Conservation (phyloP, 2,888 invertebrate genomes). For the Drosophila emarginata region DNA sequence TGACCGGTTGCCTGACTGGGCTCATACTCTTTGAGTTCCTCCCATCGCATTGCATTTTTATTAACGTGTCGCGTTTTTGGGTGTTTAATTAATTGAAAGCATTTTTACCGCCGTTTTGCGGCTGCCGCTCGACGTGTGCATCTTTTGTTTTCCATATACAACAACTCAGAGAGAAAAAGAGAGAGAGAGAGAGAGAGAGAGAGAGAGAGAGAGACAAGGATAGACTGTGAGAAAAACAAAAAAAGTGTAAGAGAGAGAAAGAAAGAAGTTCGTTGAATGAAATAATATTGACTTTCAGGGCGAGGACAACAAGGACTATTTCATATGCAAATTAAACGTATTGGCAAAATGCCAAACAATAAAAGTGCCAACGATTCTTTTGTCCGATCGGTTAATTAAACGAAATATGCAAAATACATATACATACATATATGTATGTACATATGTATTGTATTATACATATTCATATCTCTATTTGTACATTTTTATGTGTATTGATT, state of each 20-base stretch:
- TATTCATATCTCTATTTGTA: background rate
- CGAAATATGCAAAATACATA: conserved; percentile 38
- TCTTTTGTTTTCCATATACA: conserved; percentile 40
- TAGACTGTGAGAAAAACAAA: background rate
- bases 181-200: background rate
- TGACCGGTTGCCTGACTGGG: conserved; percentile 22
- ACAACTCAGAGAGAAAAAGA: background rate
- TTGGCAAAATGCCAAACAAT: conserved; percentile 26
- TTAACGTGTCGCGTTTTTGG: conserved; percentile 55
- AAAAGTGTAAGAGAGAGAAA: too few species aligned
- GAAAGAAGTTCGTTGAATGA: conserved; percentile 29
- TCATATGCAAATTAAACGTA: conserved; percentile 30
- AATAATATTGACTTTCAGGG: conserved; percentile 69
- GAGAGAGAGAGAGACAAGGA: background rate
- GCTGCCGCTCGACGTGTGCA: conserved; percentile 24
- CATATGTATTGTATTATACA: background rate
- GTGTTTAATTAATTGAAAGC: conserved; percentile 76
- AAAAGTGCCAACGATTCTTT: conserved; percentile 27
- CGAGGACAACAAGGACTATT: conserved; percentile 30
- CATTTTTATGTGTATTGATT: background rate
- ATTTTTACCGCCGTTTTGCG: conserved; percentile 64
- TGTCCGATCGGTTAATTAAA: conserved; percentile 50
- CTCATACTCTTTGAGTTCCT: conserved; percentile 17
- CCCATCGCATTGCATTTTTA: conserved; percentile 42
- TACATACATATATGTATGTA: conserved; percentile 6